Evolutionary conservation across 2,888 invertebrate species (phyloP).

Genomic region (Caenorhabditis virilis): DNA sequence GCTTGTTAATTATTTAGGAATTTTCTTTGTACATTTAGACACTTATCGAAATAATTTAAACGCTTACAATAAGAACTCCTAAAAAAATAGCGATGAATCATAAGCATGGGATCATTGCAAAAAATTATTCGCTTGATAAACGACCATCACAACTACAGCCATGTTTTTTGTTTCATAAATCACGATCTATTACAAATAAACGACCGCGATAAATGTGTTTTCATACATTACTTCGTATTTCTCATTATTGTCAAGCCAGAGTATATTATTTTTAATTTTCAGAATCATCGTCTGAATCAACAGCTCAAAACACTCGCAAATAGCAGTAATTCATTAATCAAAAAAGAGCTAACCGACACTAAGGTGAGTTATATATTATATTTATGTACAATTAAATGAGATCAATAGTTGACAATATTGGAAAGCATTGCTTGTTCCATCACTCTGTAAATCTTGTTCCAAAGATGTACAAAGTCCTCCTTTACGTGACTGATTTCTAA

Average conservation of each 20-base stretch:
- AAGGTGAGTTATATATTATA: slow-evolving; percentile 31
- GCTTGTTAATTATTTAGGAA: too few species aligned
- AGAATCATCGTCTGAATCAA: slow-evolving; percentile 56
- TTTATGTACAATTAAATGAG: background rate
- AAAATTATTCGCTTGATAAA: too few species aligned
- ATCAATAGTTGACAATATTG: slow-evolving; percentile 46
- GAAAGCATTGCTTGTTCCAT: slow-evolving; percentile 58
- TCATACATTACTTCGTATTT: too few species aligned
- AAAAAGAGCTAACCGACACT: slow-evolving; percentile 39
- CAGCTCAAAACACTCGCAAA: slow-evolving; percentile 46
- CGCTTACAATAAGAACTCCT: too few species aligned
- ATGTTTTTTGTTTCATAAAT: background rate
- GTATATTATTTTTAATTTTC: slow-evolving; percentile 12
- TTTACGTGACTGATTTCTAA: slow-evolving; percentile 21
- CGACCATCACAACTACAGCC: too few species aligned
- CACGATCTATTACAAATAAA: background rate
- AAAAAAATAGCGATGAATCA: background rate
- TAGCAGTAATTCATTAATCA: slow-evolving; percentile 32
- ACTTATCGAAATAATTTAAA: too few species aligned
- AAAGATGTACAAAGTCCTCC: slow-evolving; percentile 53
- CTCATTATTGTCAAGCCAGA: too few species aligned
- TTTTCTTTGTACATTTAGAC: too few species aligned
- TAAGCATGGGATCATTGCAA: too few species aligned
- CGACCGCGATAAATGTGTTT: too few species aligned
- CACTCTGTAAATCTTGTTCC: slow-evolving; percentile 65